A percentile compares a stretch with the other conserved stretches of the same genome.
phyloP scores from a whole-genome alignment of 2,113 vertebrate genomes.

The Chaenogobius annularis region DNA sequence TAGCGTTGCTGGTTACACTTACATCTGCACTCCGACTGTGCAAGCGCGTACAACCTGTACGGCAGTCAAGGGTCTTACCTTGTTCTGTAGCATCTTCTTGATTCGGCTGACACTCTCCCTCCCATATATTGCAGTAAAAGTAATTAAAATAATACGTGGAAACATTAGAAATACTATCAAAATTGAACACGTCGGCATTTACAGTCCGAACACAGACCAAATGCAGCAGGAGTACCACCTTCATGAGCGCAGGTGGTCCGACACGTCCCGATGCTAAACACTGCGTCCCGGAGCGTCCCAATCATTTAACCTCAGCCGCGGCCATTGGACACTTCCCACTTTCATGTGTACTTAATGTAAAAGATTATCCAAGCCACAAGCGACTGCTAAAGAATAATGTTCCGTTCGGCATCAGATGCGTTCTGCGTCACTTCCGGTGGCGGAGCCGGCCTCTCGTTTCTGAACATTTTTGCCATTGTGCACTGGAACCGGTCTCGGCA shows the following conservation, averaged over 20 bases:
- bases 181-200: conserved; percentile 70
- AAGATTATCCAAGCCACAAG: too few species aligned
- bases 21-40: too few species aligned
- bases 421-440: neutral
- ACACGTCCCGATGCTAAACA: neutral
- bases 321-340: neutral
- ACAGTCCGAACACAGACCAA: conserved; percentile 60
- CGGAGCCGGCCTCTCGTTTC: neutral
- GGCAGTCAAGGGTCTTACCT: conserved; percentile 54
- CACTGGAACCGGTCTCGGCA: too few species aligned
- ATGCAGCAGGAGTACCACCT: conserved; percentile 47
- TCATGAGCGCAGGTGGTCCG: conserved; percentile 51
- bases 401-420: too few species aligned
- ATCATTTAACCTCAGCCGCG: conserved; percentile 11
- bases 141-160: conserved; percentile 82
- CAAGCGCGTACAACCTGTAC: too few species aligned
- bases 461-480: too few species aligned
- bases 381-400: too few species aligned
- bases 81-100: conserved; percentile 79
- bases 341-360: neutral
- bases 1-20: too few species aligned
- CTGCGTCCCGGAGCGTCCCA: rapidly evolving
- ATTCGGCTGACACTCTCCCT: conserved; percentile 79
- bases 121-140: conserved; percentile 81
- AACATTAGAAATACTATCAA: conserved; percentile 78